A percentile compares a stretch with the other conserved stretches of the same genome.
phyloP scores from a whole-genome alignment of 1,140 invertebrate genomes.

The Hylaeus anthracinus region DNA sequence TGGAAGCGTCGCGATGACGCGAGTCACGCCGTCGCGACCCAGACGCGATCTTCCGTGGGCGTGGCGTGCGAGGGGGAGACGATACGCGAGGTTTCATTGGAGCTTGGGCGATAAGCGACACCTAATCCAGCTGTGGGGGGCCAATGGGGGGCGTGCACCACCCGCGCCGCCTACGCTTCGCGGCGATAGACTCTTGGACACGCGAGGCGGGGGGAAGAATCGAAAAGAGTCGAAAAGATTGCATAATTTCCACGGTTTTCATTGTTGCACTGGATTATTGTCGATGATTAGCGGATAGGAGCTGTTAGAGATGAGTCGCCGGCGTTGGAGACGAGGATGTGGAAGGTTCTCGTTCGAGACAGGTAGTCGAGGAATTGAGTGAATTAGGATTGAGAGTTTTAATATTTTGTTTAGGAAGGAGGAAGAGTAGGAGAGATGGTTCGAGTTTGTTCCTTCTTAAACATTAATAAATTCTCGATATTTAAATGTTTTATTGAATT shows the following conservation, averaged over 20 bases:
- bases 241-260: conserved; percentile 12
- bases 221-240: conserved; percentile 1
- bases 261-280: not conserved
- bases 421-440: too few species aligned
- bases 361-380: too few species aligned
- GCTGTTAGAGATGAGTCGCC: not conserved
- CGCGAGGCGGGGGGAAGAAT: not conserved
- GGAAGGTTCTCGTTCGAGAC: not conserved
- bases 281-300: not conserved
- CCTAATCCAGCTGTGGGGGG: too few species aligned
- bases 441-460: too few species aligned
- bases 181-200: not conserved
- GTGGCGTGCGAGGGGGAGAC: not conserved
- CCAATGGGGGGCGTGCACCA: not conserved
- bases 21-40: conserved; percentile 13
- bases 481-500: too few species aligned
- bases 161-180: conserved; percentile 13
- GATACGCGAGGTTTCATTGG: conserved; percentile 16
- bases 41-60: conserved; percentile 13
- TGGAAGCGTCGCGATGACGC: conserved; percentile 35
- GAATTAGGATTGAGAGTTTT: too few species aligned
- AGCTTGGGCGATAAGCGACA: too few species aligned
- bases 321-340: not conserved
- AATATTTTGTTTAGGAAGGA: too few species aligned
- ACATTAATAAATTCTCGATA: too few species aligned